Conservation (phyloP, 2,797 vertebrate genomes). For the Periophthalmus magnuspinnatus region DNA sequence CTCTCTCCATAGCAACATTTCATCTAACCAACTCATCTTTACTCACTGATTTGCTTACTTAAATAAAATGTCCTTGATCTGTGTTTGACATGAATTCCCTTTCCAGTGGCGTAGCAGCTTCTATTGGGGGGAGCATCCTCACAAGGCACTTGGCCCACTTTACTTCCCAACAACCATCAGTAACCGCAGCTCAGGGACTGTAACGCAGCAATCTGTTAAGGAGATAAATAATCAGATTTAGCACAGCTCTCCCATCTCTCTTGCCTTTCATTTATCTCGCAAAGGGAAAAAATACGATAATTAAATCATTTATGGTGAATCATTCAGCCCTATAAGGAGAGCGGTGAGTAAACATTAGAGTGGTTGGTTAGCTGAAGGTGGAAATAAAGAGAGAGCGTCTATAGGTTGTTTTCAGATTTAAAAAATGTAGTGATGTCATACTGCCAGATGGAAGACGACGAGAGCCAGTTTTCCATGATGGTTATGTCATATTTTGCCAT, state of each 20-base stretch:
- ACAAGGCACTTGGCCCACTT: slow-evolving; percentile 77
- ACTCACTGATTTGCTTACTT: slow-evolving; percentile 73
- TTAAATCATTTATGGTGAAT: slow-evolving; percentile 96
- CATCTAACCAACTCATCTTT: slow-evolving; percentile 60
- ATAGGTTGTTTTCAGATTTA: too few relatives aligned
- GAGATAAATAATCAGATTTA: slow-evolving; percentile 97
- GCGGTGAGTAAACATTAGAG: slow-evolving; percentile 64
- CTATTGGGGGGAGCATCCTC: slow-evolving; percentile 52
- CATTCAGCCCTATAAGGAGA: slow-evolving; percentile 80
- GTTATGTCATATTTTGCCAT: too few relatives aligned
- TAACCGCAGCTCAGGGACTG: slow-evolving; percentile 87
- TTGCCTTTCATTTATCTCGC: slow-evolving; percentile 95
- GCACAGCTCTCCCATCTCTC: slow-evolving; percentile 86
- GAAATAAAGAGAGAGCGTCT: neutral
- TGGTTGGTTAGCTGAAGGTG: neutral
- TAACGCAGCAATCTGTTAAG: slow-evolving; percentile 90
- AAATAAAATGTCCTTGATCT: slow-evolving; percentile 74
- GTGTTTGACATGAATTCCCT: slow-evolving; percentile 74
- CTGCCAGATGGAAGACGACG: too few relatives aligned
- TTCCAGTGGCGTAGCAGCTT: slow-evolving; percentile 55
- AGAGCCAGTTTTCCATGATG: too few relatives aligned
- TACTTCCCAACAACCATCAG: slow-evolving; percentile 76
- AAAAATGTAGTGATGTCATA: too few relatives aligned
- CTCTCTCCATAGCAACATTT: slow-evolving; percentile 32
- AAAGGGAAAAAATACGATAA: slow-evolving; percentile 91